These are phyloP conservation scores for Eristalis intricaria DNA, from an alignment of 2,888 invertebrate genomes.

Conservation along the genomic window DNA sequence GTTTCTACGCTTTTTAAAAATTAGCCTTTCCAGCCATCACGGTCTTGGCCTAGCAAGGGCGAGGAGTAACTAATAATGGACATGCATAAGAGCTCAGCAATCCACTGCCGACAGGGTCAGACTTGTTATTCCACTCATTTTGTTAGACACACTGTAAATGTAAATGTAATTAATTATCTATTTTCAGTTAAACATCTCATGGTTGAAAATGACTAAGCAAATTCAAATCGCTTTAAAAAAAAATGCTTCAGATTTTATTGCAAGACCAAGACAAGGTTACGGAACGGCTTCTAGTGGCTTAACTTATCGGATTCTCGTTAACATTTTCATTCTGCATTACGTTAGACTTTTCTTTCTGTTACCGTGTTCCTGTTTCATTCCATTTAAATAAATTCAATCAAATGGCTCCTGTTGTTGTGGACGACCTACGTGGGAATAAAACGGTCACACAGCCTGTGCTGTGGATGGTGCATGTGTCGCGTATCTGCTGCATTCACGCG, in stretches of 20 bases:
- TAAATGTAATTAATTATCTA: not conserved
- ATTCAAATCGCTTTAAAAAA: slow-evolving; percentile 29
- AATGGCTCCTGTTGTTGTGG: slow-evolving; percentile 43
- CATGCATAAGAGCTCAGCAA: too few species aligned
- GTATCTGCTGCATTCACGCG: slow-evolving; percentile 27
- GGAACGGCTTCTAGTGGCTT: slow-evolving; percentile 36
- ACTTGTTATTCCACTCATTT: not conserved
- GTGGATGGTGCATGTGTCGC: slow-evolving; percentile 46
- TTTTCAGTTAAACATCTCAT: slow-evolving; percentile 24
- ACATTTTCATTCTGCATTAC: slow-evolving; percentile 39
- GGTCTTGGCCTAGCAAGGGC: too few species aligned
- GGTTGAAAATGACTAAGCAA: not conserved
- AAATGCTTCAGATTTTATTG: slow-evolving; percentile 26
- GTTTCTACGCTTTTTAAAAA: too few species aligned
- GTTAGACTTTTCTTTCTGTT: slow-evolving; percentile 12
- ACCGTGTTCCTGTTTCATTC: slow-evolving; percentile 21
- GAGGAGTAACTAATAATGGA: too few species aligned
- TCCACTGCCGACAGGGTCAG: too few species aligned
- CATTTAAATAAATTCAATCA: not conserved
- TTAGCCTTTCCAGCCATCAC: too few species aligned
- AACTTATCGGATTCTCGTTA: slow-evolving; percentile 30
- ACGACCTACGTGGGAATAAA: slow-evolving; percentile 37
- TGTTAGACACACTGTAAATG: slow-evolving; percentile 43
- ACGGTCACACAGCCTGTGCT: not conserved
- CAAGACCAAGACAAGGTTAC: slow-evolving; percentile 7